A percentile compares a stretch with the other conserved stretches of the same genome.
Evolutionary conservation across 2,888 invertebrate genomes (phyloP).

Genomic region (Cephus nigrinus): DNA sequence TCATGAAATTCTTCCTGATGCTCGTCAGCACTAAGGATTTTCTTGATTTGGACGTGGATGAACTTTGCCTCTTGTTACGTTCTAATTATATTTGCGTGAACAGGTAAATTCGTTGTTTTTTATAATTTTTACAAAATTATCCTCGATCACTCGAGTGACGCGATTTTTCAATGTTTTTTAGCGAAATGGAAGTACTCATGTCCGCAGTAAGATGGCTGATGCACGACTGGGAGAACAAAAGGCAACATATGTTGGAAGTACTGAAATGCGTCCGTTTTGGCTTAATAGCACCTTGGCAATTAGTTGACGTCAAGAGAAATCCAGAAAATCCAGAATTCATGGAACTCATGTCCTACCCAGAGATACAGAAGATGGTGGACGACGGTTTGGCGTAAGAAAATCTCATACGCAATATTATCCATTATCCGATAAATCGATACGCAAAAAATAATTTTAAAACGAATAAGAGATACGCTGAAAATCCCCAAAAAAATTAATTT

Average conservation of each 20-base stretch:
- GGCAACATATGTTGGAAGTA: slow-evolving; percentile 71
- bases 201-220: slow-evolving; percentile 84
- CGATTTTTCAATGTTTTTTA: slow-evolving; percentile 40
- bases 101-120: slow-evolving; percentile 68
- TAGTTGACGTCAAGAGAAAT: slow-evolving; percentile 81
- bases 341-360: slow-evolving; percentile 75
- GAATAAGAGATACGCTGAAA: background rate
- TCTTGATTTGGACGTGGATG: slow-evolving; percentile 74
- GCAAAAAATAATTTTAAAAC: background rate
- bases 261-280: slow-evolving; percentile 82
- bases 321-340: slow-evolving; percentile 79
- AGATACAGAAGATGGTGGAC: slow-evolving; percentile 82
- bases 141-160: background rate
- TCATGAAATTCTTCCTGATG: slow-evolving; percentile 81
- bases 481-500: background rate
- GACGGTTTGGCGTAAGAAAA: slow-evolving; percentile 79
- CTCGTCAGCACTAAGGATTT: slow-evolving; percentile 82
- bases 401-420: background rate
- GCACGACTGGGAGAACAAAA: slow-evolving; percentile 76
- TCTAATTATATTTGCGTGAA: slow-evolving; percentile 82
- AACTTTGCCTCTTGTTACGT: slow-evolving; percentile 75
- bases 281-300: slow-evolving; percentile 82
- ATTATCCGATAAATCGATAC: background rate
- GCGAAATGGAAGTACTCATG: slow-evolving; percentile 83
- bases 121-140: background rate